Percentiles rank a stretch among this genome's conserved stretches.
These are phyloP conservation scores for Rallus limicola DNA, from an alignment of 2,113 vertebrate species.

Conservation along the genomic window DNA sequence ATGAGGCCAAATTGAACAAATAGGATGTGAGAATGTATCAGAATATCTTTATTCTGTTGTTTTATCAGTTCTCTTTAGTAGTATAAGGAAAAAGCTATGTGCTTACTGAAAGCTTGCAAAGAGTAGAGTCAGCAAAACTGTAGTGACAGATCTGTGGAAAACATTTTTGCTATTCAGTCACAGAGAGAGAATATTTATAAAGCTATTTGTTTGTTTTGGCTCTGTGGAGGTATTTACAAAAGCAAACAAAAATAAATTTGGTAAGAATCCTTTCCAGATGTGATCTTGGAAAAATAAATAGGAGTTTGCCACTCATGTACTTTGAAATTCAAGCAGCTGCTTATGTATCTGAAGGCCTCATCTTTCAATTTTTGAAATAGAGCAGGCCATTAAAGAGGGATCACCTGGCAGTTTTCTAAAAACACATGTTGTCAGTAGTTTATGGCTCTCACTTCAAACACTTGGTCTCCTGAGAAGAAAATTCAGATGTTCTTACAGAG, in stretches of 20 bases:
- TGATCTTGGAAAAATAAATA: neutral
- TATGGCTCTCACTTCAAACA: neutral
- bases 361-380: neutral
- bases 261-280: neutral
- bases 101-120: neutral
- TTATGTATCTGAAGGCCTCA: neutral
- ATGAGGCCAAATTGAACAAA: neutral
- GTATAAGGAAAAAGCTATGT: neutral
- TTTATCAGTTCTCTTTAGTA: neutral
- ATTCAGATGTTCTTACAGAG: neutral
- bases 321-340: neutral
- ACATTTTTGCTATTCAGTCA: neutral
- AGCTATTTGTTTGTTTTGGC: neutral
- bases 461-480: neutral
- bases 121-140: neutral
- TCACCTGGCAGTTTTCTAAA: neutral
- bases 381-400: neutral
- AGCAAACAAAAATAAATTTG: neutral
- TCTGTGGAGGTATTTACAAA: neutral
- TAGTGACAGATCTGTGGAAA: neutral
- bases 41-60: neutral
- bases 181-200: neutral
- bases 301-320: neutral
- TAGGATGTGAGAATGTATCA: neutral
- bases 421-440: neutral